These are phyloP conservation scores for Aquatica leii DNA, from an alignment of 2,888 invertebrate genomes.

Conservation along the genomic window DNA sequence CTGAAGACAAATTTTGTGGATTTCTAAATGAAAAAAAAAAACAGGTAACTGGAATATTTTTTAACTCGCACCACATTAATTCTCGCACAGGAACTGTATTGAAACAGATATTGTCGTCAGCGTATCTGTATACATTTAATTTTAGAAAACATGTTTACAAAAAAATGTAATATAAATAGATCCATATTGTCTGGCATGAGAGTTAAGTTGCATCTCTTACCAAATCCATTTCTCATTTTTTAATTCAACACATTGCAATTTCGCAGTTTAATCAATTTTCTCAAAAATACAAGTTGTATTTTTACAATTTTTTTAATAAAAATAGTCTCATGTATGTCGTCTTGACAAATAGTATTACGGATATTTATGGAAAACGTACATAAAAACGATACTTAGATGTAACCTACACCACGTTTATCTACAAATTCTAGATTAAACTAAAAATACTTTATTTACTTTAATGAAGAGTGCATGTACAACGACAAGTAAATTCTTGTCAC, in stretches of 20 bases:
- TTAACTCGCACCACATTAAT: slow-evolving; percentile 39
- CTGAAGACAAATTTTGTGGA: slow-evolving; percentile 15
- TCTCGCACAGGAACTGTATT: slow-evolving; percentile 33
- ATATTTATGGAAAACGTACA: slow-evolving; percentile 24
- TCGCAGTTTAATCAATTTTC: slow-evolving; percentile 4
- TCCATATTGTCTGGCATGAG: slow-evolving; percentile 25
- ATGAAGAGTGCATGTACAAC: slow-evolving; percentile 22
- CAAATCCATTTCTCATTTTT: slow-evolving; percentile 17
- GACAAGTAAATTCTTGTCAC: slow-evolving; percentile 11
- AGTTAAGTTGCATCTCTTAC: slow-evolving; percentile 18
- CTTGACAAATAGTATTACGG: slow-evolving; percentile 25
- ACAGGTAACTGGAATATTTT: slow-evolving; percentile 19
- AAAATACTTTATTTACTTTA: slow-evolving; percentile 19
- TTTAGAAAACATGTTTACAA: slow-evolving; percentile 37
- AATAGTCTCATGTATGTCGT: slow-evolving; percentile 2
- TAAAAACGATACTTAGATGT: slow-evolving; percentile 19
- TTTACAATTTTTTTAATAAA: neutral
- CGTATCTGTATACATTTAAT: slow-evolving; percentile 28
- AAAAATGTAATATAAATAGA: slow-evolving; percentile 33
- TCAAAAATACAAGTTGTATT: neutral
- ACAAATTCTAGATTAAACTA: slow-evolving; percentile 20
- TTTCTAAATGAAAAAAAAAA: slow-evolving; percentile 20
- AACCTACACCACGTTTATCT: slow-evolving; percentile 23
- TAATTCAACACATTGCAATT: slow-evolving; percentile 5
- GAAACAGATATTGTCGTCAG: slow-evolving; percentile 40